Evolutionary conservation across 2,797 vertebrate species (phyloP).

Genomic region (Myripristis murdjan): DNA sequence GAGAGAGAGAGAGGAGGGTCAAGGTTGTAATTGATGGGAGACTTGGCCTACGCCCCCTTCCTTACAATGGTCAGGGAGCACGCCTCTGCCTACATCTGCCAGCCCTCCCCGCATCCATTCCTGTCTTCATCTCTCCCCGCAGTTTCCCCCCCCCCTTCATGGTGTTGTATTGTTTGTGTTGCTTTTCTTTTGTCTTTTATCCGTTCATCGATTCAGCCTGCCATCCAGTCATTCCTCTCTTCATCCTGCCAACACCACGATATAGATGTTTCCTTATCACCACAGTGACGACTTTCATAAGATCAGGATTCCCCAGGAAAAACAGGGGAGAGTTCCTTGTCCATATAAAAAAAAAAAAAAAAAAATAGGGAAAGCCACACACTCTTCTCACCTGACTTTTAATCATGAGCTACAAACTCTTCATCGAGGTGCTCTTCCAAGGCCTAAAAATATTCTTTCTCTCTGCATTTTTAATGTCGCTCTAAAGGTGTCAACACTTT

Average conservation of each 20-base stretch:
- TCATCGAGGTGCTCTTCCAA: too few species aligned
- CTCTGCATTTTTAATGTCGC: too few species aligned
- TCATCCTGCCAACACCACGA: conserved; percentile 11
- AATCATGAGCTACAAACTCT: too few species aligned
- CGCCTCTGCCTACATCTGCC: conserved; percentile 67
- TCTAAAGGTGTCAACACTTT: too few species aligned
- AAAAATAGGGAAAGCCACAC: too few species aligned
- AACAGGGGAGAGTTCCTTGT: too few species aligned
- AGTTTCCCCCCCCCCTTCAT: conserved; percentile 71
- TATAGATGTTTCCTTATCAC: not conserved
- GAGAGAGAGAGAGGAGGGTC: conserved; percentile 75
- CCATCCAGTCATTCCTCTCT: conserved; percentile 19
- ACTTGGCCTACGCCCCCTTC: conserved; percentile 80
- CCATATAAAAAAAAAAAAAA: too few species aligned
- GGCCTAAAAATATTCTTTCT: too few species aligned
- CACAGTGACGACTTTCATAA: too few species aligned
- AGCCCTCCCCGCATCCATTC: conserved; percentile 75
- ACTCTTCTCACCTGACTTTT: too few species aligned
- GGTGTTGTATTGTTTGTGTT: conserved; percentile 52
- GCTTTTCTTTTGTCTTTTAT: conserved; percentile 28
- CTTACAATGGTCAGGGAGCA: conserved; percentile 79
- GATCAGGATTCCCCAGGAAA: too few species aligned
- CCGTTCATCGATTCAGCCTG: conserved; percentile 32
- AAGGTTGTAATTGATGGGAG: conserved; percentile 89
- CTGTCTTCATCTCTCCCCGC: conserved; percentile 65